Evolutionary conservation across 1,140 invertebrate genomes (phyloP).

Genomic region (Rhizoglyphus robini): DNA sequence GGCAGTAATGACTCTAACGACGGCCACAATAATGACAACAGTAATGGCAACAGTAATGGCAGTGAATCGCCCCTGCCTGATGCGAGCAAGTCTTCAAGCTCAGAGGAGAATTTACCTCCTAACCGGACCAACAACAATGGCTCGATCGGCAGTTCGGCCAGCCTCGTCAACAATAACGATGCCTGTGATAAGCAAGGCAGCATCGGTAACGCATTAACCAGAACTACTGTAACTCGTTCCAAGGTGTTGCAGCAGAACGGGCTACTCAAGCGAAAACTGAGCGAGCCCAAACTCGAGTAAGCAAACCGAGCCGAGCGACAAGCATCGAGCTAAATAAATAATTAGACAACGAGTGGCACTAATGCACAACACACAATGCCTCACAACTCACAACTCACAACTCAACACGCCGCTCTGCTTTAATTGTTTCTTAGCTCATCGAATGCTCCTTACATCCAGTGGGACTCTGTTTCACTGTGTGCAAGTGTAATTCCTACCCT

Average conservation of each 20-base stretch:
- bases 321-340: neutral
- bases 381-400: too few species aligned
- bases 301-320: neutral
- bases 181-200: too few species aligned
- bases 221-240: neutral
- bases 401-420: too few species aligned
- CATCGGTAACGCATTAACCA: too few species aligned
- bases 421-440: too few species aligned
- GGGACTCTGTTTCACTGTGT: too few species aligned
- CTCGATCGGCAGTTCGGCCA: neutral
- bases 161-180: neutral
- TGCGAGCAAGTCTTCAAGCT: neutral
- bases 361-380: too few species aligned
- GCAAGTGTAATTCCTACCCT: too few species aligned
- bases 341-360: too few species aligned
- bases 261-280: neutral
- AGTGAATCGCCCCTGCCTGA: neutral
- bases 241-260: conserved; percentile 14
- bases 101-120: neutral
- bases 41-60: neutral
- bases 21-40: neutral
- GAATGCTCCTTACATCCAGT: too few species aligned
- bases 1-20: neutral
- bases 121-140: neutral
- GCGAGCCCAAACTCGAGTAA: neutral